phyloP scores from a whole-genome alignment of 2,888 invertebrate species.

The Phasia obesa region DNA sequence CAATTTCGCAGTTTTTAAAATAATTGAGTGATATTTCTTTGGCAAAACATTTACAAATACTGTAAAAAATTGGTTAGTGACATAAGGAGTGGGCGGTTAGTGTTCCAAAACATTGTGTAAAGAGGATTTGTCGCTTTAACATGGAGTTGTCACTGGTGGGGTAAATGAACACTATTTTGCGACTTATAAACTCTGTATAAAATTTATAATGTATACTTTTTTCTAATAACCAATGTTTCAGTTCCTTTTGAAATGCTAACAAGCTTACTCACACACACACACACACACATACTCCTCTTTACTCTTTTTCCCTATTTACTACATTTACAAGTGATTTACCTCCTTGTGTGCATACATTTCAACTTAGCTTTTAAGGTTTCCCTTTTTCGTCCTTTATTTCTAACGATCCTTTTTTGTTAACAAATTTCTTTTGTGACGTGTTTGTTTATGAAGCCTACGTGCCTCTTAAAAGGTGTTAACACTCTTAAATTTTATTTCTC shows the following conservation, averaged over 20 bases:
- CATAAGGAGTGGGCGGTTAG: too few species aligned
- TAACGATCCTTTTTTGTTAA: conserved; percentile 50
- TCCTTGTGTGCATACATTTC: conserved; percentile 26
- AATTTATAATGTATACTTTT: not conserved
- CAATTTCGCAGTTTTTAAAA: not conserved
- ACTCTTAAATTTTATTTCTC: conserved; percentile 6
- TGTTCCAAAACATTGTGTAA: too few species aligned
- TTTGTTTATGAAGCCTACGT: conserved; percentile 25
- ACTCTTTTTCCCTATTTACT: conserved; percentile 40
- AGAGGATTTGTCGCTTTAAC: too few species aligned
- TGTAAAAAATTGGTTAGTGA: too few species aligned
- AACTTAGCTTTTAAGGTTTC: conserved; percentile 59
- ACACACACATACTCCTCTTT: not conserved
- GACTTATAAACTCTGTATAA: too few species aligned
- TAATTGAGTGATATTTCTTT: not conserved
- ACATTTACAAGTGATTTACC: conserved; percentile 32
- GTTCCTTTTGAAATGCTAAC: not conserved
- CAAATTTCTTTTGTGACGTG: not conserved
- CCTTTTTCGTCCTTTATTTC: conserved; percentile 24
- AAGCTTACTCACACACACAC: not conserved
- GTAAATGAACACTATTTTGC: too few species aligned
- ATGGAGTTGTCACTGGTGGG: too few species aligned
- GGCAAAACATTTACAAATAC: too few species aligned
- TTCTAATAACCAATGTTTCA: conserved; percentile 14
- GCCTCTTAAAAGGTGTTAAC: conserved; percentile 31